Evolutionary conservation across 2,797 vertebrate genomes (phyloP).

Genomic region (Pitangus sulphuratus): DNA sequence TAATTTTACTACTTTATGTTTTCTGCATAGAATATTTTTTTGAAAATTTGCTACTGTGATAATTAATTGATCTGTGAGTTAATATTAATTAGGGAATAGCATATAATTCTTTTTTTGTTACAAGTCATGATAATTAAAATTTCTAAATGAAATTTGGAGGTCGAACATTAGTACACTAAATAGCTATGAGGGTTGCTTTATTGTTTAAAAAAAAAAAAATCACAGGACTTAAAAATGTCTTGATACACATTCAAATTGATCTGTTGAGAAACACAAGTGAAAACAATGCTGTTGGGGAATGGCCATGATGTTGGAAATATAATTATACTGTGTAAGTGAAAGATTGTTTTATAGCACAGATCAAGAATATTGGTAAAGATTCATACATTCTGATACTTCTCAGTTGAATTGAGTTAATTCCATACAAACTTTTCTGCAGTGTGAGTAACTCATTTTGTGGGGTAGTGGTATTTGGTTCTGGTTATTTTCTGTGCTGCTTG

Average conservation of each 20-base stretch:
- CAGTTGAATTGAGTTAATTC: conserved; percentile 50
- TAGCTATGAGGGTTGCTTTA: background rate
- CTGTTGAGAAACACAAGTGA: conserved; percentile 18
- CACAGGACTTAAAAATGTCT: background rate
- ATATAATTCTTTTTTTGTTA: background rate
- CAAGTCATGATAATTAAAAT: background rate
- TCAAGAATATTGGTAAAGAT: background rate
- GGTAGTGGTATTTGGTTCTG: background rate
- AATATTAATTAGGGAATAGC: background rate
- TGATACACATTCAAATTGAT: background rate
- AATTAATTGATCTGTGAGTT: background rate
- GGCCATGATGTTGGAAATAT: conserved; percentile 9
- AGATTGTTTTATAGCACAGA: conserved; percentile 1
- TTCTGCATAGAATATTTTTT: background rate
- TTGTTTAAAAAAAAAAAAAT: background rate
- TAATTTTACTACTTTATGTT: background rate
- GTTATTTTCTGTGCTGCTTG: background rate
- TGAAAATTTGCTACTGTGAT: background rate
- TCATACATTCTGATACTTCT: background rate
- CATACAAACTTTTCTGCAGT: background rate
- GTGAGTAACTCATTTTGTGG: background rate
- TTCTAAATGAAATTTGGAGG: background rate
- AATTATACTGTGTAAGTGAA: background rate
- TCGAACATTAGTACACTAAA: background rate
- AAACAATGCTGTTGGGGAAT: conserved; percentile 9